Percentiles rank a stretch among this genome's conserved stretches.
phyloP scores from a whole-genome alignment of 2,113 vertebrate species.

The Candoia aspera region DNA sequence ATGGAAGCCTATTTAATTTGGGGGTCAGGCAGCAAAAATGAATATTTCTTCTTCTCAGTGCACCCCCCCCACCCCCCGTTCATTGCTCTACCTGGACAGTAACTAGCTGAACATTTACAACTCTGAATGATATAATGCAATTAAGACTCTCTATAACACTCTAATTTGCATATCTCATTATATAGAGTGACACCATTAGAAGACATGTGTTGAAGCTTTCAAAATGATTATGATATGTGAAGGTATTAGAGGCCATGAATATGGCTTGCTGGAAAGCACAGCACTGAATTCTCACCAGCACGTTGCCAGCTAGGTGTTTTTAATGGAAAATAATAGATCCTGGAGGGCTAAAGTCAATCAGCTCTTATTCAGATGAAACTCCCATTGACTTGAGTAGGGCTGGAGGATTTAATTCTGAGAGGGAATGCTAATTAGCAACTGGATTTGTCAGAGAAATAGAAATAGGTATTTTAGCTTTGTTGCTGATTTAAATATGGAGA shows the following conservation, averaged over 20 bases:
- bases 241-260: constrained; percentile 43
- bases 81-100: constrained; percentile 53
- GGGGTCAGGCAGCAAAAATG: constrained; percentile 48
- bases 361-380: constrained; percentile 27
- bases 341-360: constrained; percentile 38
- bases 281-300: constrained; percentile 15
- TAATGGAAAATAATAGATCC: constrained; percentile 24
- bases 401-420: neutral
- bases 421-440: constrained; percentile 34
- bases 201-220: constrained; percentile 63
- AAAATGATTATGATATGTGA: constrained; percentile 53
- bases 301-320: constrained; percentile 27
- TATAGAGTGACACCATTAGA: constrained; percentile 53
- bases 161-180: constrained; percentile 59
- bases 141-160: constrained; percentile 49
- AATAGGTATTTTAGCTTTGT: neutral
- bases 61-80: neutral
- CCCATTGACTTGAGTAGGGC: constrained; percentile 17
- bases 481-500: neutral
- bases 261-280: constrained; percentile 10
- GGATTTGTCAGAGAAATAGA: constrained; percentile 24
- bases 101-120: constrained; percentile 50
- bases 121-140: constrained; percentile 50
- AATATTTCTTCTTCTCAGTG: constrained; percentile 37
- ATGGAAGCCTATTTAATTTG: constrained; percentile 44